Base-by-base conservation (phyloP, 2,113 vertebrate species). In the Siniperca knerii region DNA sequence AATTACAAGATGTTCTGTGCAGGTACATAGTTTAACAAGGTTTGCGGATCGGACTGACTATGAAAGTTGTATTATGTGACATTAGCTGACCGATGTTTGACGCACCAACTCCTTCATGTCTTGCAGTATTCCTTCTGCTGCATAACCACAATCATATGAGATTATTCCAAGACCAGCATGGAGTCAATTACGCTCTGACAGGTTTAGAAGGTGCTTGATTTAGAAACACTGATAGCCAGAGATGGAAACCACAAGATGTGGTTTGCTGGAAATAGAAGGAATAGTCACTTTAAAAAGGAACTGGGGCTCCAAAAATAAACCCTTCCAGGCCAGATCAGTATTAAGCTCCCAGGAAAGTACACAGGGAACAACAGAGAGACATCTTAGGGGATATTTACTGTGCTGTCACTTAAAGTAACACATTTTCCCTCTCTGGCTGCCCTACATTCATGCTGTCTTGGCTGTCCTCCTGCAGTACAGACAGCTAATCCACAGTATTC, bases 371-470 rank as follows among this genome's bases (percentile, higher is more conserved):
- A 79, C 69, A 83, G 25, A 83, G 50, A 82, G 40, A 61, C 79
- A 67, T 85, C 80, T 90, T 79, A 84, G 86, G 82, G 82, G 83
- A 75, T 92, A 89, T 93, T 95, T 93, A 52, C 81, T 68, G 79
- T n/a, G 2, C 80, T 73, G 77, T 86, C 85, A 91, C 89, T 86
- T 91, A 90, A 89, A 87, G 76, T 66, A 50, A 60, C 75, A 82
- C 77, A 60, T 55, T 54, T 77, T 85, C 85, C 82, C 42, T 67
- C 62, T 78, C 70, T 86, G 82, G 82, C 81, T 90, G 92, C 58
- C 89, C 91, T 86, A 91, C 82, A 91, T 93, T 82, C 50, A 16
- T 12, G 40, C 35, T 76, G 18, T 71, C 44, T 67, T 82, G 67
- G 78, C 85, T 75, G 69, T 66, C 25, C 67, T 52, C 55, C 55